Evolutionary conservation across 2,888 invertebrate species (phyloP).

Genomic region (Apodemia duryi): DNA sequence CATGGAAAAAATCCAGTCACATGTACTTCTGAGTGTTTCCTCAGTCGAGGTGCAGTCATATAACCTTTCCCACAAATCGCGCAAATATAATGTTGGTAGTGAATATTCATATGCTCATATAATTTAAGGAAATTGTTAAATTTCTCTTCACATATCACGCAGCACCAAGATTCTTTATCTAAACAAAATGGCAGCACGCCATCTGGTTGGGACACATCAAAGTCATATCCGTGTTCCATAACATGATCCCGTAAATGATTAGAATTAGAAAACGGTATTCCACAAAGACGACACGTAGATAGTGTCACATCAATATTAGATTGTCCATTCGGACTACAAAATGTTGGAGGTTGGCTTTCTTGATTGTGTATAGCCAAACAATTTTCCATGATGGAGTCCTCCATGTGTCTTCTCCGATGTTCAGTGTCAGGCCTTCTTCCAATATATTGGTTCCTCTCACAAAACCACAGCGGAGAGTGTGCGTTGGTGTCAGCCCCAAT

Average conservation of each 20-base stretch:
- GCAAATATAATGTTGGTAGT: slow-evolving; percentile 69
- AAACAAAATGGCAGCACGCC: slow-evolving; percentile 61
- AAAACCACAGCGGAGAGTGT: too few relatives aligned
- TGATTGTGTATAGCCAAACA: too few relatives aligned
- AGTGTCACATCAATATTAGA: slow-evolving; percentile 60
- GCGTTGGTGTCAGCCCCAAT: too few relatives aligned
- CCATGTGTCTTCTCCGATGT: too few relatives aligned
- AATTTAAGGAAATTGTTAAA: slow-evolving; percentile 67
- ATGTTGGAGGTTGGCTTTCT: too few relatives aligned
- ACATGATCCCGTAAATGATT: slow-evolving; percentile 55
- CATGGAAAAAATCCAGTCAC: slow-evolving; percentile 63
- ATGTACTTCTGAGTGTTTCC: slow-evolving; percentile 68
- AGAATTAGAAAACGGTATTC: slow-evolving; percentile 42
- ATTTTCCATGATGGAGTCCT: too few relatives aligned
- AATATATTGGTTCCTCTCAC: too few relatives aligned
- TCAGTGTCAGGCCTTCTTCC: too few relatives aligned
- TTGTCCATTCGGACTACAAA: too few relatives aligned
- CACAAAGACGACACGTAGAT: slow-evolving; percentile 52
- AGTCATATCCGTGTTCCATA: slow-evolving; percentile 50
- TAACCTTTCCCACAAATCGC: slow-evolving; percentile 67
- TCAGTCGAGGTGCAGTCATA: slow-evolving; percentile 60
- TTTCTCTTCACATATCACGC: slow-evolving; percentile 53
- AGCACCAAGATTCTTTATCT: slow-evolving; percentile 61
- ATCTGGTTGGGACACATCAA: slow-evolving; percentile 54
- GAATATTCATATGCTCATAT: slow-evolving; percentile 68